Conservation (phyloP, 2,113 vertebrate genomes). For the Pampusana beccarii region DNA sequence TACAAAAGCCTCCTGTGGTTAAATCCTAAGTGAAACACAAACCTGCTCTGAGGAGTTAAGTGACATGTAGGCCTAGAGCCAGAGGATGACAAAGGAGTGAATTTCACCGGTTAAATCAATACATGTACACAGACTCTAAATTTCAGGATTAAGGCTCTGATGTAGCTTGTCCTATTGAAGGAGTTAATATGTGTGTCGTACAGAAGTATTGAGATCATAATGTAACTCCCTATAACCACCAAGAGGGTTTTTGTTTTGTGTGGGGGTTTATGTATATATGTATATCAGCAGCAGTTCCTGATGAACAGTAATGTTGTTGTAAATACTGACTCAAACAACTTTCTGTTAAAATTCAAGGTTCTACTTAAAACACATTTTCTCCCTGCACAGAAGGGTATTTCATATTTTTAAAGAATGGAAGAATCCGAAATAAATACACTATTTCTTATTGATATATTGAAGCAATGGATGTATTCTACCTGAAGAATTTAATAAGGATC, state of each 20-base stretch:
- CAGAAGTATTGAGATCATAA: neutral
- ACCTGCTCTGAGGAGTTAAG: neutral
- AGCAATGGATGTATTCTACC: neutral
- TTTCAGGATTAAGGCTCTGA: neutral
- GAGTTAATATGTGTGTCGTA: neutral
- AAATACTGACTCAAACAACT: neutral
- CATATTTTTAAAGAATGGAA: neutral
- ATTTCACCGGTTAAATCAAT: constrained; percentile 47
- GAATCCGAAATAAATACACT: neutral
- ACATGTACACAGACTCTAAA: neutral
- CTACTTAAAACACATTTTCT: neutral
- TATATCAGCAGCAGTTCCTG: too few relatives aligned
- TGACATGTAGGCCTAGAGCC: neutral
- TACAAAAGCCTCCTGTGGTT: neutral
- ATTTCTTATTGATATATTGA: neutral
- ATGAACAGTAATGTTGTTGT: neutral
- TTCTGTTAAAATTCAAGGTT: neutral
- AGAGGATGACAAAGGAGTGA: constrained; percentile 16
- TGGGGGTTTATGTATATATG: too few relatives aligned
- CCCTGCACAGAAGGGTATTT: neutral
- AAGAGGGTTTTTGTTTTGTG: neutral
- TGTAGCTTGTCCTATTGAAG: neutral
- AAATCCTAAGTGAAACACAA: neutral
- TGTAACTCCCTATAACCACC: neutral
- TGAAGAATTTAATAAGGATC: neutral